phyloP scores from a whole-genome alignment of 2,888 invertebrate genomes.

The Epistrophe grossulariae region DNA sequence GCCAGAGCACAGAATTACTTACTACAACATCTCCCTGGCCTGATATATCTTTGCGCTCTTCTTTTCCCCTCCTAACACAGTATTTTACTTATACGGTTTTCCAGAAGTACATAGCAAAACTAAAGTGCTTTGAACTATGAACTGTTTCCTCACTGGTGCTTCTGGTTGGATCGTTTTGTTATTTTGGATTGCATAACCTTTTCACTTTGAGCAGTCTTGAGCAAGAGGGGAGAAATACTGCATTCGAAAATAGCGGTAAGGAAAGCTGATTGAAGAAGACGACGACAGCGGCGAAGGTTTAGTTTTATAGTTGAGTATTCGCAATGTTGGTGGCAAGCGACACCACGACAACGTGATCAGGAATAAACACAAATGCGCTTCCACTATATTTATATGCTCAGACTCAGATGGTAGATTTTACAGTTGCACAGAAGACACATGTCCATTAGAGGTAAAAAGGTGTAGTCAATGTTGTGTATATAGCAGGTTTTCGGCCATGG shows the following conservation, averaged over 20 bases:
- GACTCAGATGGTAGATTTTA: conserved; percentile 41
- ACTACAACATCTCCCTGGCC: conserved; percentile 46
- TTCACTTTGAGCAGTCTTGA: conserved; percentile 31
- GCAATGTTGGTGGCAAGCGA: conserved; percentile 27
- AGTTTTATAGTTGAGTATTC: conserved; percentile 34
- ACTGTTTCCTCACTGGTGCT: conserved; percentile 68
- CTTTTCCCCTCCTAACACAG: conserved; percentile 25
- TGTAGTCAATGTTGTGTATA: conserved; percentile 31
- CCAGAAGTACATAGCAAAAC: conserved; percentile 57
- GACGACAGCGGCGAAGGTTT: conserved; percentile 1
- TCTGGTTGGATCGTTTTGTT: conserved; percentile 57
- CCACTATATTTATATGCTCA: conserved; percentile 1
- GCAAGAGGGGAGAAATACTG: conserved; percentile 4
- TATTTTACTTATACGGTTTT: conserved; percentile 20
- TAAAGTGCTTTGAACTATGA: conserved; percentile 75
- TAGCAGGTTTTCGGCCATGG: conserved; percentile 62
- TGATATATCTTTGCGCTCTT: background rate
- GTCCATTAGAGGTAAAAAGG: conserved; percentile 55
- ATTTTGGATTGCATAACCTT: conserved; percentile 69
- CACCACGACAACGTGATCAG: conserved; percentile 28
- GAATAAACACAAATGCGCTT: conserved; percentile 44
- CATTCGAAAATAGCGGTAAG: conserved; percentile 49
- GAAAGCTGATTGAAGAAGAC: conserved; percentile 31
- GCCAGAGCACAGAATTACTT: conserved; percentile 33
- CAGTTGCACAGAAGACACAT: conserved; percentile 61